Base-by-base conservation (phyloP, 2,797 vertebrate genomes). In the Cichlasoma orientale region DNA sequence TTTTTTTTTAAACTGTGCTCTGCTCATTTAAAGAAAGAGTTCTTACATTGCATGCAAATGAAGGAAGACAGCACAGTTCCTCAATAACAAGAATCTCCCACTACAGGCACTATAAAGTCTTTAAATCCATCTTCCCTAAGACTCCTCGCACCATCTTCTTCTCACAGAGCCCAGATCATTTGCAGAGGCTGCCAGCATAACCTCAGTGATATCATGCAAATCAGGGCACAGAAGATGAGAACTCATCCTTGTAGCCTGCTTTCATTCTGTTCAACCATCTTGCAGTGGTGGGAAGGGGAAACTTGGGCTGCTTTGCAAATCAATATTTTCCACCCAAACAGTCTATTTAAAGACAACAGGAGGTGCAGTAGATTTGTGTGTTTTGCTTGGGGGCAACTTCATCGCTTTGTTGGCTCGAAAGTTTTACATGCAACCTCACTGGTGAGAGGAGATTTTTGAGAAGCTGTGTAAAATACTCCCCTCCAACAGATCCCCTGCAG, bases 1-100 rank as follows among this genome's bases (percentile, higher is more conserved):
- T 89, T 91, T 91, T 89, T 77, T 85, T 89, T 91, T 90, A 27
- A 27, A 83, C 59, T 80, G 77, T 18, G 2, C 69, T 63, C 31
- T 21, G 21, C 77, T 86, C 85, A 92, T 91, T 78, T 18, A 27
- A 91, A 91, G 81, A 89, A 92, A 88, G 84, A 91, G 89, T 89
- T 90, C 55, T 89, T 53, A 57, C 71, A 70, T 79, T 4, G 66
- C 79, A 82, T 71, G 69, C 69, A 38, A 82, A 50, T 38, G 54
- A 66, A 75, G 11, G 66, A 84, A 76, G 47, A 88, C 78, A 82
- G 70, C 38, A 6, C 33, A 5, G 77, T 72, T 85, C 47, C 50
- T 72, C 72, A 80, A 90, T 55, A 82, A 82, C 68, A 72, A 90
- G 56, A 31, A 44, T 77, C 76, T 78, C 55, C 25, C 25, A 69